These are phyloP conservation scores for Harpalus rufipes DNA, from an alignment of 2,888 invertebrate species.

Conservation along the genomic window DNA sequence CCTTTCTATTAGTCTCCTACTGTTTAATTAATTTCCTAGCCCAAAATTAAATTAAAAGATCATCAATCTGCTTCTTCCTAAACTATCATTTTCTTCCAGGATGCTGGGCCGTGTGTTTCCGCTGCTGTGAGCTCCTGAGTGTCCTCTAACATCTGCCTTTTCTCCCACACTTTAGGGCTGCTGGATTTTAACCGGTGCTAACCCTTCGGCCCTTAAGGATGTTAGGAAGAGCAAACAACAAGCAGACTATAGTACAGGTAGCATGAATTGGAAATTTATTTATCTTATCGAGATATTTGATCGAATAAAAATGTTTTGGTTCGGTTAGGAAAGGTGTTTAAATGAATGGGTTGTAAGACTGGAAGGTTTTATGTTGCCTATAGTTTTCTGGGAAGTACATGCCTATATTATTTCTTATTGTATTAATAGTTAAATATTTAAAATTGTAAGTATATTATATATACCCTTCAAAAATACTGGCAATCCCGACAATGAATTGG, in stretches of 20 bases:
- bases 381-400: too few species aligned
- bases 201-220: slow-evolving; percentile 27
- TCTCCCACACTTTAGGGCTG: slow-evolving; percentile 31
- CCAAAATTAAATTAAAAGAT: slow-evolving; percentile 32
- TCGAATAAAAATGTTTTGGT: slow-evolving; percentile 1
- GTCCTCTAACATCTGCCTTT: slow-evolving; percentile 40
- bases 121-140: slow-evolving; percentile 10
- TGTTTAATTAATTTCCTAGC: slow-evolving; percentile 6
- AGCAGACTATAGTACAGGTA: slow-evolving; percentile 13
- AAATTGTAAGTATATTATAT: too few species aligned
- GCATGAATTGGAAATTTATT: slow-evolving; percentile 19
- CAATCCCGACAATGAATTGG: too few species aligned
- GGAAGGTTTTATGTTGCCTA: too few species aligned
- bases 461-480: too few species aligned
- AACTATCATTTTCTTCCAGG: slow-evolving; percentile 41
- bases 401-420: too few species aligned
- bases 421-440: too few species aligned
- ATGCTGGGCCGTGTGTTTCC: slow-evolving; percentile 44
- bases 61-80: not conserved
- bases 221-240: not conserved
- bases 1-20: not conserved
- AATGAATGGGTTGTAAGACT: too few species aligned
- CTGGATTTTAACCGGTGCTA: not conserved
- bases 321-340: not conserved
- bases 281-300: slow-evolving; percentile 45